These are phyloP conservation scores for Synergus laeviventris DNA, from an alignment of 2,888 invertebrate species.

Conservation along the genomic window DNA sequence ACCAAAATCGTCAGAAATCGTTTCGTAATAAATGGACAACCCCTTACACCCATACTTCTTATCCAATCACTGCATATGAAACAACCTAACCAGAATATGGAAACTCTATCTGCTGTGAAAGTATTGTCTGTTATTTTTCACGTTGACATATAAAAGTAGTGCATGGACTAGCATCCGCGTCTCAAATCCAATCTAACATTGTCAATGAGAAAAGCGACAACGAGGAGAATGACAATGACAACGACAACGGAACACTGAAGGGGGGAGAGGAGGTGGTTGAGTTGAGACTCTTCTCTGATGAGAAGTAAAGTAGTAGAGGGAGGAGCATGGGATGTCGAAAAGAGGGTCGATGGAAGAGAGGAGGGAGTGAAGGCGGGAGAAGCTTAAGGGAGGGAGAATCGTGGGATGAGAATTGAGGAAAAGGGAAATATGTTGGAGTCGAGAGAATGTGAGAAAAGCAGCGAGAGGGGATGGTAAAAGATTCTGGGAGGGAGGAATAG, in stretches of 20 bases:
- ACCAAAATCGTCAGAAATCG: no score
- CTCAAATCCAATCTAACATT: slow-evolving; percentile 21
- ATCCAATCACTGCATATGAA: background rate
- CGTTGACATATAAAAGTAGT: slow-evolving; percentile 16
- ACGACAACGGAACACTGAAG: slow-evolving; percentile 20
- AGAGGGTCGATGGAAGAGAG: slow-evolving; percentile 43
- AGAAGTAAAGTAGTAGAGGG: slow-evolving; percentile 36
- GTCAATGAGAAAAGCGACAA: slow-evolving; percentile 22
- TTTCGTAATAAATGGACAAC: no score
- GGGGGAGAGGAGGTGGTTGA: slow-evolving; percentile 20
- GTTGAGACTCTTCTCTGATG: slow-evolving; percentile 33
- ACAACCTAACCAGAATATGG: background rate
- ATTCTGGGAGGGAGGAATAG: background rate
- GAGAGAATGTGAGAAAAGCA: slow-evolving; percentile 27
- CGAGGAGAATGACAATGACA: slow-evolving; percentile 33
- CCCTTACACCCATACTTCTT: no score
- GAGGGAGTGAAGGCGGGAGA: slow-evolving; percentile 42
- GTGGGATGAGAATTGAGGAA: slow-evolving; percentile 41
- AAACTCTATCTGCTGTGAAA: background rate
- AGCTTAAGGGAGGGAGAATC: slow-evolving; percentile 37
- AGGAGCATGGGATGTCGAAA: slow-evolving; percentile 43
- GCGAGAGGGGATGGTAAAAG: background rate
- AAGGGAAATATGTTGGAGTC: slow-evolving; percentile 38
- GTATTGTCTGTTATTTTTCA: slow-evolving; percentile 6
- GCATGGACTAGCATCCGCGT: background rate